Evolutionary conservation across 2,113 vertebrate genomes (phyloP).

Genomic region (Morone saxatilis): DNA sequence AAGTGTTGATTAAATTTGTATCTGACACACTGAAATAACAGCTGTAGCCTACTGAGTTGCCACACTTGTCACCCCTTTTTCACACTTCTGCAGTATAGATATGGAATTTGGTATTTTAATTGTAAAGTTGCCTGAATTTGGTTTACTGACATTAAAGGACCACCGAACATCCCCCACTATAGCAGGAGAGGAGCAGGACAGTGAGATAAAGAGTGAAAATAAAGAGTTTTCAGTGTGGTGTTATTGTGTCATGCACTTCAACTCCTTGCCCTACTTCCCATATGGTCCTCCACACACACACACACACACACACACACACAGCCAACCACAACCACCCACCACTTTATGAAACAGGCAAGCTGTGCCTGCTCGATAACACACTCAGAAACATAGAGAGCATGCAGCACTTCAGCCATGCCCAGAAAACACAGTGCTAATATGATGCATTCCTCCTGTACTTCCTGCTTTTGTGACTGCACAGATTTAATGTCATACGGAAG

Average conservation of each 20-base stretch:
- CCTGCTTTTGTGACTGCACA: background rate
- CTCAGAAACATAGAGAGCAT: conserved; percentile 26
- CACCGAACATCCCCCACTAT: background rate
- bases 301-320: conserved; percentile 7
- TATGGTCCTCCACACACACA: conserved; percentile 13
- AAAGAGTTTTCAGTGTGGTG: background rate
- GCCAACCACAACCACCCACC: conserved; percentile 20
- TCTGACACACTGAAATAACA: background rate
- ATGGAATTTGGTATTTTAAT: background rate
- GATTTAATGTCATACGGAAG: background rate
- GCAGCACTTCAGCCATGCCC: conserved; percentile 23
- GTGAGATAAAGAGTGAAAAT: background rate
- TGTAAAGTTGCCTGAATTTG: background rate
- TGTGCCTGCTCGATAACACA: conserved; percentile 49
- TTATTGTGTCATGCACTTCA: conserved; percentile 10
- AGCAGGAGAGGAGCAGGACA: background rate
- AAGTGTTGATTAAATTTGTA: background rate
- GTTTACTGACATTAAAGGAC: background rate
- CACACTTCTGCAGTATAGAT: background rate
- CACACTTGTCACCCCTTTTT: background rate
- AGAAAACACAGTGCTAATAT: conserved; percentile 27
- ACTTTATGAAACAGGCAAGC: conserved; percentile 38
- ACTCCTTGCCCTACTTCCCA: conserved; percentile 16
- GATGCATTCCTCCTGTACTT: conserved; percentile 22
- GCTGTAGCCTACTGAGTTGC: background rate